Base-by-base conservation (phyloP, 1,140 invertebrate genomes). In the Sarcophaga bullata region DNA sequence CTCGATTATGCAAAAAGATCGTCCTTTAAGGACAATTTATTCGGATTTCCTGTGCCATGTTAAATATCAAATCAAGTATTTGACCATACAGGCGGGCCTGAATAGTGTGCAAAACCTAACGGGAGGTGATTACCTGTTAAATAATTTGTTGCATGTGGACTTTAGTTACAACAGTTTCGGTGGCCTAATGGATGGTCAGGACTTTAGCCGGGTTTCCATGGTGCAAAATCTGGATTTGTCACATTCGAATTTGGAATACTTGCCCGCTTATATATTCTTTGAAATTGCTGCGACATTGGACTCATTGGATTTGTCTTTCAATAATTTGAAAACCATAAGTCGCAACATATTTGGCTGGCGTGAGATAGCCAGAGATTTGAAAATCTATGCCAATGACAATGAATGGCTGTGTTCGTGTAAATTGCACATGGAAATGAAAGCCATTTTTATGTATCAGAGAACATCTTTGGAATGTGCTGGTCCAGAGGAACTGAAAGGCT, bases 261-360 rank as follows among this genome's bases (percentile, higher is more conserved):
- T 90, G n/a, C 85, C 85, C 4, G 62, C 82, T 11, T 84, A 85
- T 78, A 83, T 87, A 8, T 90, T 90, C 81, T 81, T 82, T 54
- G 68, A 83, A 15, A 82, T 88, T 84, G 80, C 82, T 19, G 81
- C 81, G 62, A 83, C 81, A 8, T 72, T 87, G 82, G 19, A 82
- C 17, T 58, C 73, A 6, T 84, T 87, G 82, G 84, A 87, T 81
- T 81, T 87, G 72, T 87, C 86, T 1, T 13, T 86, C 19, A 87
- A 87, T 54, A 84, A 86, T 10, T 72, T 87, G 17, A 72, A 47
- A 8, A 86, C 86, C 8, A 50, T 87, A 17, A 84, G 83, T 0
- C 73, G 54, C 11, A 76, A 15, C 6, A 85, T 87, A 49, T 87
- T 87, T 54, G 86, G 85, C 1, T 62, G 83, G 76, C 82, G 46